phyloP scores from a whole-genome alignment of 2,888 invertebrate genomes.

The Brenthis hecate region DNA sequence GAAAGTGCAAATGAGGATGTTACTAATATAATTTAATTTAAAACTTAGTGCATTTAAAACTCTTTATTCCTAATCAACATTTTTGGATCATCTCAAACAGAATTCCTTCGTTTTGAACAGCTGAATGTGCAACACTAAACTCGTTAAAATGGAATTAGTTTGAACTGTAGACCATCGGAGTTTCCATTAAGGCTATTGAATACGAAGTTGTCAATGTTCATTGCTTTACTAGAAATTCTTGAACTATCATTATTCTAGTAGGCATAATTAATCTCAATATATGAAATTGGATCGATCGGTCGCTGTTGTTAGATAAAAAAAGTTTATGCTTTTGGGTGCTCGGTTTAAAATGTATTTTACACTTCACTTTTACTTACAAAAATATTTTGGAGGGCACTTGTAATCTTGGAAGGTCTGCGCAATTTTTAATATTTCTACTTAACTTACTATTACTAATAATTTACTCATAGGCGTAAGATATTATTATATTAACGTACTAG shows the following conservation, averaged over 20 bases:
- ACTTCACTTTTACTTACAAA: too few relatives aligned
- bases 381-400: too few relatives aligned
- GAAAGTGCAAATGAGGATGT: too few relatives aligned
- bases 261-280: background rate
- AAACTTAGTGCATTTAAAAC: too few relatives aligned
- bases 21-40: too few relatives aligned
- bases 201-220: constrained; percentile 13
- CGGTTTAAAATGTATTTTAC: too few relatives aligned
- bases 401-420: too few relatives aligned
- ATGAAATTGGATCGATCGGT: background rate
- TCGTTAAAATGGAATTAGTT: constrained; percentile 18
- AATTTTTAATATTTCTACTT: too few relatives aligned
- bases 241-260: constrained; percentile 10
- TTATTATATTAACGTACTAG: too few relatives aligned
- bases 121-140: constrained; percentile 10
- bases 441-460: too few relatives aligned
- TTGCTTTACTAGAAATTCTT: constrained; percentile 11
- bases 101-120: constrained; percentile 6
- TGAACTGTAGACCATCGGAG: constrained; percentile 12
- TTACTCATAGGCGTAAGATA: too few relatives aligned
- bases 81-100: background rate
- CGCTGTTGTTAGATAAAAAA: background rate
- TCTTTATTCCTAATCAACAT: background rate
- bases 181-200: constrained; percentile 20
- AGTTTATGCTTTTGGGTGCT: too few relatives aligned